Conservation (phyloP, 2,888 invertebrate genomes). For the Drosophila pseudotalamancana region DNA sequence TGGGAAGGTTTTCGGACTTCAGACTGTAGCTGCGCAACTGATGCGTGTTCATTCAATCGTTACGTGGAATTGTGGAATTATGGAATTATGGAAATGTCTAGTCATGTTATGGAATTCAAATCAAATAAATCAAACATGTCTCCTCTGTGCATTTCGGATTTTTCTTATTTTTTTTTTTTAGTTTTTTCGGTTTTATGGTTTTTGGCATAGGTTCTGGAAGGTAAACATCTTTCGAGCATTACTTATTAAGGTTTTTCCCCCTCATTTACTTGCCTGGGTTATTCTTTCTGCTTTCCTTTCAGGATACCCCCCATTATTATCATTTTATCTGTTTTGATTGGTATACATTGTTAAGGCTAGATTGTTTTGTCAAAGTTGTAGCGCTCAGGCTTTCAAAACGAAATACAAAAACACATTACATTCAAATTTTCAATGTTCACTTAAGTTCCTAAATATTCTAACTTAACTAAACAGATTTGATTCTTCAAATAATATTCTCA, state of each 20-base stretch:
- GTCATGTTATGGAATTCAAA: slow-evolving; percentile 6
- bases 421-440: too few relatives aligned
- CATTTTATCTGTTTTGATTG: too few relatives aligned
- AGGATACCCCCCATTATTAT: neutral
- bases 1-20: neutral
- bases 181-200: too few relatives aligned
- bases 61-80: too few relatives aligned
- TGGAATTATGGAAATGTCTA: neutral
- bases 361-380: neutral
- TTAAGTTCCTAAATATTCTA: too few relatives aligned
- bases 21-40: slow-evolving; percentile 10
- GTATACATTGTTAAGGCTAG: slow-evolving; percentile 1
- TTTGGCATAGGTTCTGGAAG: neutral
- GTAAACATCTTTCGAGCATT: too few relatives aligned
- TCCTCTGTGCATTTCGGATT: neutral
- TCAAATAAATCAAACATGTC: neutral
- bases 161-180: neutral
- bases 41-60: neutral
- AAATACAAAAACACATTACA: neutral
- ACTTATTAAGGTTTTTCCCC: neutral
- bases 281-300: neutral
- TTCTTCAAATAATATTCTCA: neutral
- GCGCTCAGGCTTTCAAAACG: neutral
- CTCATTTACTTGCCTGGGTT: neutral
- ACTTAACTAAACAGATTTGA: too few relatives aligned